These are phyloP conservation scores for Caenorhabditis sp. DNA, from an alignment of 2,888 invertebrate genomes.

Conservation along the genomic window DNA sequence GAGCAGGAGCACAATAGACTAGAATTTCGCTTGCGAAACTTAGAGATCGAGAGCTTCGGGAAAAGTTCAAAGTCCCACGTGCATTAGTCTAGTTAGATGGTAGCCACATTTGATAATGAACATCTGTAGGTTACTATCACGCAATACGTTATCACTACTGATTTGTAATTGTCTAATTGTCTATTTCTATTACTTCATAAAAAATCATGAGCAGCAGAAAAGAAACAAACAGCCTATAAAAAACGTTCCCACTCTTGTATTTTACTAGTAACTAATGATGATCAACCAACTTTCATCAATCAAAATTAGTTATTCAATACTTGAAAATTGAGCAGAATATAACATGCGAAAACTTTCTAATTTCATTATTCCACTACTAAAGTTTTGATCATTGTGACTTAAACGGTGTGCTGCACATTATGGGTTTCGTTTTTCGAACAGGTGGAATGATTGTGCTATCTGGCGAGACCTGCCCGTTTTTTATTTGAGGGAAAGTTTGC, in stretches of 20 bases:
- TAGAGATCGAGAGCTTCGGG: slow-evolving; percentile 1
- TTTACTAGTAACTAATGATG: too few species aligned
- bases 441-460: slow-evolving; percentile 13
- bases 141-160: not conserved
- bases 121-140: slow-evolving; percentile 1
- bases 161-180: not conserved
- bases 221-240: too few species aligned
- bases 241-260: too few species aligned
- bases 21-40: slow-evolving; percentile 6
- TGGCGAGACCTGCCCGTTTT: not conserved
- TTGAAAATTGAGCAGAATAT: too few species aligned
- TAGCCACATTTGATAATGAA: not conserved
- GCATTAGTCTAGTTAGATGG: not conserved
- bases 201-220: not conserved
- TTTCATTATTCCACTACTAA: too few species aligned
- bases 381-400: too few species aligned
- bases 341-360: too few species aligned
- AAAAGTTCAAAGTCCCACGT: not conserved
- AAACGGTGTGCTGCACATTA: not conserved
- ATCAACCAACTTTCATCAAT: too few species aligned
- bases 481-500: not conserved
- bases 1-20: slow-evolving; percentile 36
- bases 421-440: not conserved
- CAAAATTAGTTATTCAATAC: too few species aligned
- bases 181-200: not conserved